These are phyloP conservation scores for Ptychoptera albimana DNA, from an alignment of 2,888 invertebrate species.

Conservation along the genomic window DNA sequence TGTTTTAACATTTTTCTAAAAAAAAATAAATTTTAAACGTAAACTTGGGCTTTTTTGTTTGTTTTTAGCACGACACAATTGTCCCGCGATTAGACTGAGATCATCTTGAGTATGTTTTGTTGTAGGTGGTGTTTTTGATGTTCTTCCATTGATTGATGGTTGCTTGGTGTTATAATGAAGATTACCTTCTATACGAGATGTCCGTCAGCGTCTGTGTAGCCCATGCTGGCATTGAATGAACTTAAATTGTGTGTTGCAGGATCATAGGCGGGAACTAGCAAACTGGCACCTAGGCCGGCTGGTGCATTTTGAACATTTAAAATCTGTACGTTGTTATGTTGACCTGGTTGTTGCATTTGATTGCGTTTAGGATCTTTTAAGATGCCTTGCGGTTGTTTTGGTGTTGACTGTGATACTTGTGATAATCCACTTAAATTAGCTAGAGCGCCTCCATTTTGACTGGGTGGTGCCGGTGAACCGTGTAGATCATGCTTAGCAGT, in stretches of 20 bases:
- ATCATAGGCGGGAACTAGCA: constrained; percentile 22
- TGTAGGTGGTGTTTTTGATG: too few relatives aligned
- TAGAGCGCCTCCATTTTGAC: constrained; percentile 2
- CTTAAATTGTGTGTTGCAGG: constrained; percentile 25
- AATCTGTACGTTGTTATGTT: constrained; percentile 34
- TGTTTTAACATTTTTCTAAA: too few relatives aligned
- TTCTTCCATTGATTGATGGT: too few relatives aligned
- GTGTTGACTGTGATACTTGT: constrained; percentile 17
- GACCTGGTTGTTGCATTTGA: constrained; percentile 34
- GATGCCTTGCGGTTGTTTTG: constrained; percentile 44
- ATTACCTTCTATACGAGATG: constrained; percentile 25
- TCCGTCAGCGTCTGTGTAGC: constrained; percentile 31
- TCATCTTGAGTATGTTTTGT: too few relatives aligned
- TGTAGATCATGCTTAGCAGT: constrained; percentile 24
- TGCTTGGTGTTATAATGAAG: constrained; percentile 1
- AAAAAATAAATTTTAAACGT: too few relatives aligned
- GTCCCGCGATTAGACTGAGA: too few relatives aligned
- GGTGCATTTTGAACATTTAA: constrained; percentile 39
- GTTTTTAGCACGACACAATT: too few relatives aligned
- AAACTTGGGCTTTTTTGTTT: too few relatives aligned
- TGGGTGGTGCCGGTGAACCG: constrained; percentile 5
- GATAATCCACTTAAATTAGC: constrained; percentile 13
- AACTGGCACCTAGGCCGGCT: constrained; percentile 26
- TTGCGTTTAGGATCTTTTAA: constrained; percentile 39
- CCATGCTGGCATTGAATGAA: constrained; percentile 27